Conservation (phyloP, 2,888 invertebrate genomes). For the Cinara cedri region DNA sequence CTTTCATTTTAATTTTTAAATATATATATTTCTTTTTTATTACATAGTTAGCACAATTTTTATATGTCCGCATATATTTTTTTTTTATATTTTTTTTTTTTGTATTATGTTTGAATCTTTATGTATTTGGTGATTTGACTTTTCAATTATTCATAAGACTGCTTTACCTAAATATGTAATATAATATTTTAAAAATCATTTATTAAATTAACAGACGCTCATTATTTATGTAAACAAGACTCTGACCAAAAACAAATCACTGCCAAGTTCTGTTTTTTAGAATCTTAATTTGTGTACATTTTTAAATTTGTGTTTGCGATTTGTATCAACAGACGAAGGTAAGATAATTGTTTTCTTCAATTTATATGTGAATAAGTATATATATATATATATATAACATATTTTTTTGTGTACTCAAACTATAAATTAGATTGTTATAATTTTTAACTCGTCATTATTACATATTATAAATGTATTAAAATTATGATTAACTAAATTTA, state of each 20-base stretch:
- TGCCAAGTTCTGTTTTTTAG: slow-evolving; percentile 38
- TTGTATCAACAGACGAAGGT: slow-evolving; percentile 35
- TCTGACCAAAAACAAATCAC: slow-evolving; percentile 39
- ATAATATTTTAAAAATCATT: background rate
- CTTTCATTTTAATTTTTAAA: background rate
- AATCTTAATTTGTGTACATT: slow-evolving; percentile 33
- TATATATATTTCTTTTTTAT: background rate
- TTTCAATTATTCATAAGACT: slow-evolving; percentile 42
- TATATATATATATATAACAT: background rate
- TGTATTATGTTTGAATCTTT: background rate
- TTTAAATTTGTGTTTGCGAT: slow-evolving; percentile 33
- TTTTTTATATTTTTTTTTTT: background rate
- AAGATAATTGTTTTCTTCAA: background rate
- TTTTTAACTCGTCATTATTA: background rate
- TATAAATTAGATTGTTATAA: slow-evolving; percentile 1
- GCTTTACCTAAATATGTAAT: slow-evolving; percentile 27
- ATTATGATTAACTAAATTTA: slow-evolving; percentile 1
- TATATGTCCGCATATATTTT: background rate
- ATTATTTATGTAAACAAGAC: slow-evolving; percentile 29
- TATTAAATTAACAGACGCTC: slow-evolving; percentile 32
- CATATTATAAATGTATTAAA: background rate
- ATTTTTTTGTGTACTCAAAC: slow-evolving; percentile 22
- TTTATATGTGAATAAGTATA: background rate
- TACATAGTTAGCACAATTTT: slow-evolving; percentile 9
- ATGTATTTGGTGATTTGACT: background rate